Base-by-base conservation (phyloP, 2,888 invertebrate species). In the Drosophila setosimentum region DNA sequence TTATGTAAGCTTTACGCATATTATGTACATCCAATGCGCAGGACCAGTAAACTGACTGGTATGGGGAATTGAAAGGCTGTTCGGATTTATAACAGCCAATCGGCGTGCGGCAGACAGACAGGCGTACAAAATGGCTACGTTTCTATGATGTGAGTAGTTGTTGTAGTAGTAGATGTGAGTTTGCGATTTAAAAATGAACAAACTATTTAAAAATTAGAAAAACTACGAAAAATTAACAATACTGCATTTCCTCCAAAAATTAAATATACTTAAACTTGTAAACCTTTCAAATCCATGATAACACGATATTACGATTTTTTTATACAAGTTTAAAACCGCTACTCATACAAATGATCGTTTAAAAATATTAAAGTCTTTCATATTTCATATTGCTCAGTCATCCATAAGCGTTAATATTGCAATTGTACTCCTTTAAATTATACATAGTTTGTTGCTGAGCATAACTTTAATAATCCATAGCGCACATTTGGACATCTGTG, bases 11-110 rank as follows among this genome's bases (percentile, higher is more conserved):
- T 50, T 45, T 30, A 24, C 40, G 68, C 53, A 63, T 35, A 58
- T 70, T 89, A 91, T 86, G 51, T 90, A 90, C 73, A 61, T 16
- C 11, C 71, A 91, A 24, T 87, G 87, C 87, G 87, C 87, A 91
- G 75, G 75, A 78, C 76, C 70, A 73, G 62, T 40, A 57, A 37
- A 57, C 27, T 24, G 29, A 16, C 33, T 35, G 40, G 65, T 37
- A n/a, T 55, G 72, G 64, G 74, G 35, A 48, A 68, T 68, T 45
- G 50, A 55, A 66, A 54, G 71, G 35, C 68, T 72, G 67, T 65
- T 71, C 42, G 50, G 45, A 54, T 64, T 54, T 55, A 49, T 58
- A 61, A 58, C 75, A 91, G 90, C 87, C 91, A 87, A 91, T 87
- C 90, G 71, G 74, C 64, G 35, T 48, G 30, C 33, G 35, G 54